A percentile compares a stretch with the other conserved stretches of the same genome.
Evolutionary conservation across 2,888 invertebrate species (phyloP).

Genomic region (Epirrita christyi): DNA sequence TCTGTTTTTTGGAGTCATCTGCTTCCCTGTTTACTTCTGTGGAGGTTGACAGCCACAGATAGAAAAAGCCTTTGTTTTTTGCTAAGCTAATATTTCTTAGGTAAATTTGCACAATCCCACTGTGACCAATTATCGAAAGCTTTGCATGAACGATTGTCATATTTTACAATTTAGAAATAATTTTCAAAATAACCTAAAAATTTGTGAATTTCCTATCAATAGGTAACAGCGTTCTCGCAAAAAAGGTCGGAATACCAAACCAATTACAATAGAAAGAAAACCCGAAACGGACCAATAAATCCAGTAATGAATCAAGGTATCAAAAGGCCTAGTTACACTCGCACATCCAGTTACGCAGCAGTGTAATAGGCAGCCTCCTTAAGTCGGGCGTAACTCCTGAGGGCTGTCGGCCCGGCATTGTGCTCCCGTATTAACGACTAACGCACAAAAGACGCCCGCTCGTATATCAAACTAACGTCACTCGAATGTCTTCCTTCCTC

Average conservation of each 20-base stretch:
- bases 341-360: conserved; percentile 32
- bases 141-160: no score
- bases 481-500: conserved; percentile 83
- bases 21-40: no score
- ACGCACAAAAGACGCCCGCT: conserved; percentile 77
- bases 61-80: no score
- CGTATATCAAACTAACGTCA: conserved; percentile 84
- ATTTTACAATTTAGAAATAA: no score
- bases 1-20: no score
- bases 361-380: conserved; percentile 61
- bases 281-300: conserved; percentile 29
- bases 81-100: no score
- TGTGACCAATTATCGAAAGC: no score
- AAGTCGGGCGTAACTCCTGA: conserved; percentile 70
- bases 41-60: no score
- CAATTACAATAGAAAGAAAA: conserved; percentile 27
- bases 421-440: conserved; percentile 76
- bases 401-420: conserved; percentile 73
- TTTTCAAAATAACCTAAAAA: no score
- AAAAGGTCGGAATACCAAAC: conserved; percentile 13
- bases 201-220: not conserved
- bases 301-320: conserved; percentile 30
- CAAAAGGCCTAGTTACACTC: conserved; percentile 30
- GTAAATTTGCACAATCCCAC: no score
- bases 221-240: conserved; percentile 12